Conservation (phyloP, 2,888 invertebrate genomes). For the Pocota personata region DNA sequence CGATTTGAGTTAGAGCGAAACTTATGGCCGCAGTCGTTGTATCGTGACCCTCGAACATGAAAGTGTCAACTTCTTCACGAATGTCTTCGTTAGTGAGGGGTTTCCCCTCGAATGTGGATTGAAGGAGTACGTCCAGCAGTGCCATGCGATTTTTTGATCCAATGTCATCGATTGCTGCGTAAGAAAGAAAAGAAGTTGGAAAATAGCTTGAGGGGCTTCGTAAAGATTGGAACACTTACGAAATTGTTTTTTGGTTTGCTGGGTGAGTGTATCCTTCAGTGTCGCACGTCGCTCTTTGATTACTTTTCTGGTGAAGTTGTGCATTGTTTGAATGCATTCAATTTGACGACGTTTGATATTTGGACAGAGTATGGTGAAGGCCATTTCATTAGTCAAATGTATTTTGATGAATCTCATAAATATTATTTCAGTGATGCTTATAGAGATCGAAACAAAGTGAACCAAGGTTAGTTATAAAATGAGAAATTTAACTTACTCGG, state of each 20-base stretch:
- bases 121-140: conserved; percentile 86
- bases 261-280: conserved; percentile 63
- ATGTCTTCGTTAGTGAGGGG: conserved; percentile 85
- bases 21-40: conserved; percentile 79
- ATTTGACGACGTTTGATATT: conserved; percentile 75
- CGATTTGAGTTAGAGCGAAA: conserved; percentile 77
- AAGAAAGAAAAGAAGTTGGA: neutral
- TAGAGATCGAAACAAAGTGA: conserved; percentile 11
- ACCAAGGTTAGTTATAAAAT: neutral
- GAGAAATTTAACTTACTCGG: conserved; percentile 83
- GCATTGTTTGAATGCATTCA: conserved; percentile 78
- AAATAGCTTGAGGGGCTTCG: conserved; percentile 24
- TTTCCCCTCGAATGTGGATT: conserved; percentile 84
- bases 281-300: conserved; percentile 77
- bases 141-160: conserved; percentile 86
- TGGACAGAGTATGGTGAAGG: conserved; percentile 76
- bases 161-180: conserved; percentile 75
- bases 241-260: conserved; percentile 11
- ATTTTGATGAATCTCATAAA: conserved; percentile 77
- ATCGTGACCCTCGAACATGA: conserved; percentile 86
- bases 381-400: conserved; percentile 75
- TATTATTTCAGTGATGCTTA: conserved; percentile 77
- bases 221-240: conserved; percentile 15
- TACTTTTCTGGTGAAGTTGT: conserved; percentile 79
- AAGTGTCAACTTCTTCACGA: conserved; percentile 88